phyloP scores from a whole-genome alignment of 2,888 invertebrate species.

The Drosophila kokeensis region DNA sequence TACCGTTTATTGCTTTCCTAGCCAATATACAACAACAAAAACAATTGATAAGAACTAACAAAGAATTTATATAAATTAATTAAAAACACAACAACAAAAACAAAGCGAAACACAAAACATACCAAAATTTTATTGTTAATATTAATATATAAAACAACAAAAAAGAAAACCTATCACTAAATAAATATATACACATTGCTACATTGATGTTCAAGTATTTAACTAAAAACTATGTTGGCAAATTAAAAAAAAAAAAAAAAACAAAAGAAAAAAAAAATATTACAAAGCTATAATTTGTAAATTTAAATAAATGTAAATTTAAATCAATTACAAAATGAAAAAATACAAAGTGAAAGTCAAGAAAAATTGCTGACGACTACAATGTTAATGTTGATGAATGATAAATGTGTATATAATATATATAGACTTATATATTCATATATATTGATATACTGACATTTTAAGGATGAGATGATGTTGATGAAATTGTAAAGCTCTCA shows the following conservation, averaged over 20 bases:
- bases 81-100: slow-evolving; percentile 35
- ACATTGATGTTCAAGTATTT: slow-evolving; percentile 53
- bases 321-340: slow-evolving; percentile 27
- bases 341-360: slow-evolving; percentile 45
- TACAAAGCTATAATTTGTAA: slow-evolving; percentile 21
- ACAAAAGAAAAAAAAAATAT: slow-evolving; percentile 3
- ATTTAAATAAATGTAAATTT: slow-evolving; percentile 30
- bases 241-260: slow-evolving; percentile 2
- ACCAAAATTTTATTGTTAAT: slow-evolving; percentile 73
- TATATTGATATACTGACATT: slow-evolving; percentile 19
- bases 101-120: slow-evolving; percentile 68
- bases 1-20: slow-evolving; percentile 55
- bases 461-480: slow-evolving; percentile 42
- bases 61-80: slow-evolving; percentile 63
- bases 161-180: slow-evolving; percentile 33
- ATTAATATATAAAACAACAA: slow-evolving; percentile 16
- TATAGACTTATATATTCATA: slow-evolving; percentile 29
- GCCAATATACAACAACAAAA: slow-evolving; percentile 56
- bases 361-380: slow-evolving; percentile 42
- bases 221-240: slow-evolving; percentile 20
- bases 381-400: slow-evolving; percentile 44
- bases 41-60: slow-evolving; percentile 47
- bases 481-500: slow-evolving; percentile 86
- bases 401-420: slow-evolving; percentile 24
- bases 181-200: slow-evolving; percentile 15